phyloP scores from a whole-genome alignment of 2,113 vertebrate genomes.

The Dicaeum eximium region DNA sequence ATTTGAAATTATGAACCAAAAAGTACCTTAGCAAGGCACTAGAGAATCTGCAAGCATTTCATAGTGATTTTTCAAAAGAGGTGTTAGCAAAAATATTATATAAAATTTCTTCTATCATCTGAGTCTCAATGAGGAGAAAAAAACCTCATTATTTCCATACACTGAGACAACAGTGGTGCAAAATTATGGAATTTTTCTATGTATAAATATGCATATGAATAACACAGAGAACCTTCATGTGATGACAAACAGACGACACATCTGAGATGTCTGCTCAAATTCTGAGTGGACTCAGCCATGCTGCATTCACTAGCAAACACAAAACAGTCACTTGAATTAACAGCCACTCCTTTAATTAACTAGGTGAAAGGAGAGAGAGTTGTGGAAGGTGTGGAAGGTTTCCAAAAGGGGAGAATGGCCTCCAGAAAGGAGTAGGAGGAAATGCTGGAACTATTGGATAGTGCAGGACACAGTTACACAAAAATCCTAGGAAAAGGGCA shows the following conservation, averaged over 20 bases:
- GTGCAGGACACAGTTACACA: background rate
- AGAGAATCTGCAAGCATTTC: background rate
- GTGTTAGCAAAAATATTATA: background rate
- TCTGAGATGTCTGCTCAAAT: background rate
- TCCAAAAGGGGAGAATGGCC: background rate
- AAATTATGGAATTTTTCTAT: background rate
- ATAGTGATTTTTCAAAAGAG: background rate
- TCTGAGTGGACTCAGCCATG: background rate
- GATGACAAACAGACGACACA: background rate
- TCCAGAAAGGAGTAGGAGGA: background rate
- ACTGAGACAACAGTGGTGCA: background rate
- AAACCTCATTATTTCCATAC: background rate
- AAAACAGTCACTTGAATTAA: background rate
- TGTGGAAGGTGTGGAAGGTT: background rate
- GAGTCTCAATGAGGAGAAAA: background rate
- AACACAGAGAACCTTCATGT: background rate
- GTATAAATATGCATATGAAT: background rate
- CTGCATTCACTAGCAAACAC: background rate
- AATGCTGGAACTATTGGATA: background rate
- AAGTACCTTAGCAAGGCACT: conserved; percentile 13
- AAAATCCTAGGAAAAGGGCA: background rate
- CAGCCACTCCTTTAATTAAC: background rate
- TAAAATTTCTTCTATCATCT: background rate
- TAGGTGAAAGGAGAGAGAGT: background rate
- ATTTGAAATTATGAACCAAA: conserved; percentile 66